phyloP scores from a whole-genome alignment of 2,113 vertebrate species.

The Marmota monax region DNA sequence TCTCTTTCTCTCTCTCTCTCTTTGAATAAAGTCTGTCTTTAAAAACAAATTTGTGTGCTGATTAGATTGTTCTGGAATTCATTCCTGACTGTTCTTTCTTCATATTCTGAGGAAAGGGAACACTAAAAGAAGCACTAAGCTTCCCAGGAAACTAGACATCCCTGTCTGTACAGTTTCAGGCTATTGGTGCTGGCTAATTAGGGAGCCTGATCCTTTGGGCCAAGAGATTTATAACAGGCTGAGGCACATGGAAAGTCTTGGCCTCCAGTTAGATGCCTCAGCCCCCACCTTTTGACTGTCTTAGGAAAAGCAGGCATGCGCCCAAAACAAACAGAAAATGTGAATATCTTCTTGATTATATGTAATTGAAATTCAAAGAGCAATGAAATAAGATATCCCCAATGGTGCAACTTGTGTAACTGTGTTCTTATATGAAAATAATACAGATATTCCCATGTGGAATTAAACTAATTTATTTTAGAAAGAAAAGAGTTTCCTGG shows the following conservation, averaged over 20 bases:
- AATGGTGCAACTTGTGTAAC: neutral
- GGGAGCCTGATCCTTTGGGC: neutral
- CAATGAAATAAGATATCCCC: neutral
- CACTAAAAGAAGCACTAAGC: neutral
- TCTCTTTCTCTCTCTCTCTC: no score
- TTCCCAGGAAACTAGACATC: neutral
- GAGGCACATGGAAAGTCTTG: neutral
- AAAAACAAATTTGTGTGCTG: no score
- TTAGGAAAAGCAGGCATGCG: neutral
- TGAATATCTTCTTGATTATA: neutral
- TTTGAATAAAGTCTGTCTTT: no score
- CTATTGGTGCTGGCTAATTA: neutral
- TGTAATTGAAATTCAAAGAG: neutral
- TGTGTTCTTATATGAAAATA: neutral
- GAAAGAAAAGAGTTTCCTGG: neutral
- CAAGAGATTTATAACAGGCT: neutral
- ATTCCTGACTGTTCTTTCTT: neutral
- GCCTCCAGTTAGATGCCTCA: neutral
- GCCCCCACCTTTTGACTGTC: neutral
- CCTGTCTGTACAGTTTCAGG: neutral
- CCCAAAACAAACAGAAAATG: neutral
- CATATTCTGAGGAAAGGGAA: neutral
- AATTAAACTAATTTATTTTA: neutral
- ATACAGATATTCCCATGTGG: neutral
- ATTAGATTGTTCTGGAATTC: neutral